Evolutionary conservation across 2,888 invertebrate genomes (phyloP).

Genomic region (Xestia c-nigrum): DNA sequence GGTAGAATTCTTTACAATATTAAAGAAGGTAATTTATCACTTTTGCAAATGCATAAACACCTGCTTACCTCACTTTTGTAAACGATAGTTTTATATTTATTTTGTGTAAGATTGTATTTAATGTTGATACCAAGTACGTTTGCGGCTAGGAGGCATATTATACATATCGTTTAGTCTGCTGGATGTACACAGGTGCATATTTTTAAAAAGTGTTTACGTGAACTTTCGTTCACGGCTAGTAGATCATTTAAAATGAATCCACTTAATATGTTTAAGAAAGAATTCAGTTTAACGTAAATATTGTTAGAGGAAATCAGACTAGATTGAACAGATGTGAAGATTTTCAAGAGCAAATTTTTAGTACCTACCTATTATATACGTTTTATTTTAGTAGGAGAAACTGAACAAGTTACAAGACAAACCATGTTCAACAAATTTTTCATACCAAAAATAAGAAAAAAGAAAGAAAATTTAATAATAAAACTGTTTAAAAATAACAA

Average conservation of each 20-base stretch:
- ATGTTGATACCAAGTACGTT: constrained; percentile 24
- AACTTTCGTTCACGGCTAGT: constrained; percentile 42
- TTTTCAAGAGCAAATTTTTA: constrained; percentile 56
- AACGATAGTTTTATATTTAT: not conserved
- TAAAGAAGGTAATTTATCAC: not conserved
- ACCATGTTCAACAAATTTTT: constrained; percentile 14
- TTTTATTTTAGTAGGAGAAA: not conserved
- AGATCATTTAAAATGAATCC: constrained; percentile 46
- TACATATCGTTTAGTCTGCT: constrained; percentile 9
- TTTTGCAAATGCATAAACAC: not conserved
- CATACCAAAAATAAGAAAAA: not conserved
- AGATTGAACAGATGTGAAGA: constrained; percentile 66
- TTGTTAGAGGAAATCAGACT: constrained; percentile 28
- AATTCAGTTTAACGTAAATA: constrained; percentile 36
- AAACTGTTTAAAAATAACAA: constrained; percentile 12
- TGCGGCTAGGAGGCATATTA: constrained; percentile 12
- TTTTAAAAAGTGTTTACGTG: constrained; percentile 45
- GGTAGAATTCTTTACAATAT: not conserved
- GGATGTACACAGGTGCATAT: constrained; percentile 55
- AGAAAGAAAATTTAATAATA: constrained; percentile 35
- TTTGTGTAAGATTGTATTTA: not conserved
- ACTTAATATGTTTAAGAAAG: constrained; percentile 33
- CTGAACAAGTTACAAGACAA: not conserved
- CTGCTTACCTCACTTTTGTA: not conserved
- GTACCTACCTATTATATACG: not conserved